A percentile compares a stretch with the other conserved stretches of the same genome.
phyloP scores from a whole-genome alignment of 2,888 invertebrate genomes.

The Epiblema foenella region DNA sequence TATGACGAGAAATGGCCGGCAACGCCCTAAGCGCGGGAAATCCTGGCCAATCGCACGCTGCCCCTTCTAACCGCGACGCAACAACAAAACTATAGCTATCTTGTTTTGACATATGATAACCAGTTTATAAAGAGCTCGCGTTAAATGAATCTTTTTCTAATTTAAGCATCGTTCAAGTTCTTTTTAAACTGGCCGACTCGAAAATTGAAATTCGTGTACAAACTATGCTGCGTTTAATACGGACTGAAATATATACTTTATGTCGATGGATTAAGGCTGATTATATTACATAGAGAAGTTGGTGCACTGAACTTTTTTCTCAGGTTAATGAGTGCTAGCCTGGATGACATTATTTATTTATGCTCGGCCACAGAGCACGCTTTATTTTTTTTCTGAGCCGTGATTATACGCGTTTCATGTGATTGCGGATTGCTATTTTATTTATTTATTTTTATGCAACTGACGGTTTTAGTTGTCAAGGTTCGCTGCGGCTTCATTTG shows the following conservation, averaged over 20 bases:
- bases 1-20: conserved; percentile 79
- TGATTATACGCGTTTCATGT: conserved; percentile 57
- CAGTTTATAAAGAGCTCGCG: conserved; percentile 28
- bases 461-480: conserved; percentile 42
- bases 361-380: conserved; percentile 61
- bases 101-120: conserved; percentile 53
- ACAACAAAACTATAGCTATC: conserved; percentile 55
- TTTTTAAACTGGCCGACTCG: conserved; percentile 46
- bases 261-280: neutral
- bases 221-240: neutral
- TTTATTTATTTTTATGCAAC: conserved; percentile 43
- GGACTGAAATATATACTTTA: neutral
- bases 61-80: conserved; percentile 52
- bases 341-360: conserved; percentile 80
- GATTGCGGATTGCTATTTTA: conserved; percentile 49
- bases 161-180: conserved; percentile 9
- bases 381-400: conserved; percentile 51
- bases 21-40: conserved; percentile 75
- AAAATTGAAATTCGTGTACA: conserved; percentile 47
- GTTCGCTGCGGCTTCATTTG: conserved; percentile 42
- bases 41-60: conserved; percentile 69
- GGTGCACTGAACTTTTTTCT: conserved; percentile 46
- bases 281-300: conserved; percentile 7
- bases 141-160: neutral
- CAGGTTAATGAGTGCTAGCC: conserved; percentile 59